Percentiles rank a stretch among this genome's conserved stretches.
These are phyloP conservation scores for Mesorhabditis sp. DNA, from an alignment of 2,888 invertebrate genomes.

Conservation along the genomic window DNA sequence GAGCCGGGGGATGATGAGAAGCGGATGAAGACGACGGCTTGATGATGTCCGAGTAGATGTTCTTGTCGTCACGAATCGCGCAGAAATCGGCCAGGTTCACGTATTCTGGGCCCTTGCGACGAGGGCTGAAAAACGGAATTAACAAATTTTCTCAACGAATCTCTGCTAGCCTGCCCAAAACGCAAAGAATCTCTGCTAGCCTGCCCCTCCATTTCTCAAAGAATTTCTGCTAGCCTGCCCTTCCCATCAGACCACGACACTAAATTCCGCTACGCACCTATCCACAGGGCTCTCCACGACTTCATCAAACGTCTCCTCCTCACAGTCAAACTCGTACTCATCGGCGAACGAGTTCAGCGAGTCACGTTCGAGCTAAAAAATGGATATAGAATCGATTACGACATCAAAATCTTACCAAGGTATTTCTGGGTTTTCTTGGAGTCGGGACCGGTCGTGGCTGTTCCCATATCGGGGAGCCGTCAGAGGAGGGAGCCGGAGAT, in stretches of 20 bases:
- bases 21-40: slow-evolving; percentile 17
- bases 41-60: slow-evolving; percentile 44
- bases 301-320: slow-evolving; percentile 48
- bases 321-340: slow-evolving; percentile 51
- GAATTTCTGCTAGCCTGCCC: no score
- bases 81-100: slow-evolving; percentile 50
- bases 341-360: slow-evolving; percentile 47
- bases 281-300: slow-evolving; percentile 18
- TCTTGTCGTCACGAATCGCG: slow-evolving; percentile 42
- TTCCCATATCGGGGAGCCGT: background rate
- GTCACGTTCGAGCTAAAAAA: slow-evolving; percentile 44
- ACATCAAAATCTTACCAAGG: background rate
- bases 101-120: slow-evolving; percentile 31
- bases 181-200: no score
- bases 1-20: slow-evolving; percentile 25
- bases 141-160: no score
- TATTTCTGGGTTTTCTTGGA: slow-evolving; percentile 1
- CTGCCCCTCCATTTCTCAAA: no score
- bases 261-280: background rate
- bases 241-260: no score
- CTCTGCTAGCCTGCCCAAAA: no score
- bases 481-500: background rate
- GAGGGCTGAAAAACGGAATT: background rate
- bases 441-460: background rate
- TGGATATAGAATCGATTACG: background rate